Evolutionary conservation across 2,888 invertebrate species (phyloP), one percentile per base, ranked within the genome.

Genomic region (Adelphocoris suturalis): DNA sequence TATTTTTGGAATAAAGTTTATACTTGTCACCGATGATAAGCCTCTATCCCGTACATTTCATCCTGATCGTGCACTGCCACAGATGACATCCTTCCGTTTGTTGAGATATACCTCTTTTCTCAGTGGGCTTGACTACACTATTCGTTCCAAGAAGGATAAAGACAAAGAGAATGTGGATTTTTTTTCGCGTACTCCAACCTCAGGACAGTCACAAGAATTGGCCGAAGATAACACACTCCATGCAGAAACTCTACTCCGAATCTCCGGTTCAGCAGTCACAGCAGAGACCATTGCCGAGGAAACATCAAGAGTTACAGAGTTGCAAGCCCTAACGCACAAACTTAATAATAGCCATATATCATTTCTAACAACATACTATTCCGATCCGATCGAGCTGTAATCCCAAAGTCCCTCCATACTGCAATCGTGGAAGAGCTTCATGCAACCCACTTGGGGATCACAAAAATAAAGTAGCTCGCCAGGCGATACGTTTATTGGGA

Each of bases 371-470:
- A 23, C 23, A 81, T 89, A 81, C 27, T 89, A 12, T 89, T 89
- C 46, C 19, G 89, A 19, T 12, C 14, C n/a, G 89, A 89, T 46
- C 89, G 89, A 4, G 52, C n/a, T 0, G 82, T 89, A 16, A 89
- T 89, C 14, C 89, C 89, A 57, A 80, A 82, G 16, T 23, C 81
- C 37, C 82, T 89, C 14, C 89, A 68, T 52, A 14, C 28, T 11
- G 46, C 90, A 55, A 85, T 92, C 2, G 84, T 92, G 37, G 87
- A 92, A 19, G 92, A 92, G 89, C 91, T 92, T 16, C 92, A 92
- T 86, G 81, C 86, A 7, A 11, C 48, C 7, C 48, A 11, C 48
- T 48, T 48, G 48, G 48, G 48, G 13, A 48, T 89, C 82, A 82
- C 81, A n/a, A 89, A 82, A n/a, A 89, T 68, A 48, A 89, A 89